phyloP scores from a whole-genome alignment of 2,113 vertebrate genomes.

The Orientallactaga bullata region DNA sequence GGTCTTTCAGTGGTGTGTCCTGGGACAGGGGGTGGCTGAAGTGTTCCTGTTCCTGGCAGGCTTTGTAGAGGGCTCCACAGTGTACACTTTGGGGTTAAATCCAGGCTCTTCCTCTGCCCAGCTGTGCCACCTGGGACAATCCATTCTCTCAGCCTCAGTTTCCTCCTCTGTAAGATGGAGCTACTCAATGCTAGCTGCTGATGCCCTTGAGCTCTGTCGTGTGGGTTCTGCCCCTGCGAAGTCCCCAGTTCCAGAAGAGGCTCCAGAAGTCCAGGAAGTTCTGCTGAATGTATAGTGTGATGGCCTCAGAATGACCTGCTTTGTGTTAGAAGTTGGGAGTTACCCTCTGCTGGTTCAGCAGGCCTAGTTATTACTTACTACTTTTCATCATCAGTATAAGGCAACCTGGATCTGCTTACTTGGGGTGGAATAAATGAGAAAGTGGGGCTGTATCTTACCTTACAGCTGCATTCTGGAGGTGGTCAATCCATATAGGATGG shows the following conservation, averaged over 20 bases:
- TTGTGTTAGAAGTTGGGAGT: not conserved
- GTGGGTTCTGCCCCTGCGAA: no score
- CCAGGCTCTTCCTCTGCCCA: not conserved
- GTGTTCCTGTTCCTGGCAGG: not conserved
- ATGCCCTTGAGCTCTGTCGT: not conserved
- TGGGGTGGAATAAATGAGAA: not conserved
- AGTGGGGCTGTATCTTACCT: not conserved
- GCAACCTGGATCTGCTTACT: not conserved
- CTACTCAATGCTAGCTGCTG: not conserved
- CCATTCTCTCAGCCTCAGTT: not conserved
- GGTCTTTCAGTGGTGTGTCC: no score
- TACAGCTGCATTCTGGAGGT: not conserved
- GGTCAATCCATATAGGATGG: fast-evolving
- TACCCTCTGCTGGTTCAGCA: not conserved
- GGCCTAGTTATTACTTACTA: not conserved
- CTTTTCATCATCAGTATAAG: not conserved
- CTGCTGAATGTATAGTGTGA: not conserved
- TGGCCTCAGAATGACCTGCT: not conserved
- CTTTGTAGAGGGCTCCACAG: not conserved
- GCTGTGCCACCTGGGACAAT: not conserved
- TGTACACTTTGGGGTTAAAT: not conserved
- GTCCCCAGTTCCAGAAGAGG: not conserved
- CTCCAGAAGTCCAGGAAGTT: fast-evolving
- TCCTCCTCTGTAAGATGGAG: not conserved
- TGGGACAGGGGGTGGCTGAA: no score